Conservation (phyloP, 1,140 invertebrate genomes). For the Drosophila erecta region DNA sequence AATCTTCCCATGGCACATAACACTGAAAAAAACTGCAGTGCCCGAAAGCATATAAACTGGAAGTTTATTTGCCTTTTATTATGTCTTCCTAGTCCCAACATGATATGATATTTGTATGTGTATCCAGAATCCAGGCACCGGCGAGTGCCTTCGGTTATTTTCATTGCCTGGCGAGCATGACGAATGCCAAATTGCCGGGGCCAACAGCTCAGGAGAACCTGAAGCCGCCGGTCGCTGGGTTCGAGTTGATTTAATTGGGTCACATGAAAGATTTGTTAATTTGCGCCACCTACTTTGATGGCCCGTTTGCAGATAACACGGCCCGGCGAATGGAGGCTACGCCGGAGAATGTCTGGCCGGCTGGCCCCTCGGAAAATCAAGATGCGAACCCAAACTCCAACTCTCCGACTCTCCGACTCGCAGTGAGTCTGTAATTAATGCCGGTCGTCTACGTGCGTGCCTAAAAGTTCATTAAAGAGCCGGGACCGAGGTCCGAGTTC, state of each 20-base stretch:
- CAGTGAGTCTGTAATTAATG: slow-evolving; percentile 69
- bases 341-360: slow-evolving; percentile 46
- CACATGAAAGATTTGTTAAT: slow-evolving; percentile 82
- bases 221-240: slow-evolving; percentile 12
- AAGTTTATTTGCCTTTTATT: too few species aligned
- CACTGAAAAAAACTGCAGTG: slow-evolving; percentile 3
- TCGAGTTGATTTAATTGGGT: slow-evolving; percentile 77
- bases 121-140: slow-evolving; percentile 15
- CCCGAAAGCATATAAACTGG: too few species aligned
- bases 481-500: slow-evolving; percentile 12
- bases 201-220: slow-evolving; percentile 33
- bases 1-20: slow-evolving; percentile 19
- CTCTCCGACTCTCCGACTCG: not conserved
- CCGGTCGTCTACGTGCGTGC: slow-evolving; percentile 62
- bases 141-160: slow-evolving; percentile 60
- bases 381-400: slow-evolving; percentile 18
- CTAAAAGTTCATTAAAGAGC: slow-evolving; percentile 73
- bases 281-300: slow-evolving; percentile 80
- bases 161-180: slow-evolving; percentile 69
- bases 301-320: slow-evolving; percentile 67
- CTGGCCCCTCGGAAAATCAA: slow-evolving; percentile 20
- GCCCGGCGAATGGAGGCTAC: slow-evolving; percentile 23
- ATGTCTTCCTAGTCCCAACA: too few species aligned
- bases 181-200: slow-evolving; percentile 75
- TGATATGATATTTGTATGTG: not conserved